Conservation (phyloP, 2,888 invertebrate species). For the Apantesis nais region DNA sequence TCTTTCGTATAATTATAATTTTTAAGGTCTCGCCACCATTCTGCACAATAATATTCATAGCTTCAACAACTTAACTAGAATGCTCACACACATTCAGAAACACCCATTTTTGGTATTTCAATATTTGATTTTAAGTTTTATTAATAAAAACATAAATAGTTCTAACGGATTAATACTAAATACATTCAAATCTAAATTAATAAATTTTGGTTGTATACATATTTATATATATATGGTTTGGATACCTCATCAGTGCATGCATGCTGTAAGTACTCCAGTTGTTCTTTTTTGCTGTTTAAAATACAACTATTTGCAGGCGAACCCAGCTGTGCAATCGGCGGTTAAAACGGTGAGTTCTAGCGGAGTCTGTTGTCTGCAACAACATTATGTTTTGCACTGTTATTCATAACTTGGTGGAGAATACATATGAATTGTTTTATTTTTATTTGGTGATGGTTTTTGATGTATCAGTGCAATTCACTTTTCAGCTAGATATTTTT, state of each 20-base stretch:
- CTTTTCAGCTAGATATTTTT: neutral
- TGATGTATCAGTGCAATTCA: constrained; percentile 3
- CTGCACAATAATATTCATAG: neutral
- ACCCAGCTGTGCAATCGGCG: constrained; percentile 96
- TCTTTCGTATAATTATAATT: neutral
- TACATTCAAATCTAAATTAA: neutral
- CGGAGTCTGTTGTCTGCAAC: constrained; percentile 51
- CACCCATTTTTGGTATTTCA: neutral
- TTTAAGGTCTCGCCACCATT: neutral
- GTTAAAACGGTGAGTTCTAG: constrained; percentile 94
- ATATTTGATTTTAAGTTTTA: neutral
- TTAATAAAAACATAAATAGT: neutral
- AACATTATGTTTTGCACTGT: constrained; percentile 39
- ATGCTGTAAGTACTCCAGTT: constrained; percentile 70
- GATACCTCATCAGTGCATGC: constrained; percentile 49
- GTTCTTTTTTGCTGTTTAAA: constrained; percentile 72
- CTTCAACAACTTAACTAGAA: neutral
- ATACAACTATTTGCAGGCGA: constrained; percentile 90
- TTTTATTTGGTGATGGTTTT: constrained; percentile 38
- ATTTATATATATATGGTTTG: neutral
- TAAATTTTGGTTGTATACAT: no score
- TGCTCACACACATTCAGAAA: neutral
- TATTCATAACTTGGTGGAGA: constrained; percentile 67
- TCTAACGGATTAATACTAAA: neutral
- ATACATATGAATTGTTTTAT: constrained; percentile 35